phyloP scores from a whole-genome alignment of 1,140 invertebrate species.

The Neoseiulus cucumeris region DNA sequence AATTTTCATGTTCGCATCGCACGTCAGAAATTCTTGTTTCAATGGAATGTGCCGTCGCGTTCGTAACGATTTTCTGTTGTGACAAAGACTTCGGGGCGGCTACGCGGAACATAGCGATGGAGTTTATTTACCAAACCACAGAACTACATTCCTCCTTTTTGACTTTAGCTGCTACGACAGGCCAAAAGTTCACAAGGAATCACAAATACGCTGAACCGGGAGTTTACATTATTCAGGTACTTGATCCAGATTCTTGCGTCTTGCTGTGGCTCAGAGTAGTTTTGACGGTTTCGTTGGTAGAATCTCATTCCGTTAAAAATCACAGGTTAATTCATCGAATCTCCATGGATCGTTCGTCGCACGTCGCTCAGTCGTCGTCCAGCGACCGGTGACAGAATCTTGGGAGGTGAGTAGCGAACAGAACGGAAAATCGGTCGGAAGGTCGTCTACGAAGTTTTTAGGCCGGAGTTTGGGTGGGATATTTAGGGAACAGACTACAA shows the following conservation, averaged over 20 bases:
- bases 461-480: background rate
- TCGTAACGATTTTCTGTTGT: background rate
- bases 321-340: conserved; percentile 19
- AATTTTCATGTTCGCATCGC: background rate
- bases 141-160: background rate
- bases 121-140: too few relatives aligned
- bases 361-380: conserved; percentile 17
- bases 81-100: background rate
- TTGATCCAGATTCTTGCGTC: too few relatives aligned
- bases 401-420: conserved; percentile 16
- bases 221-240: conserved; percentile 18
- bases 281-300: too few relatives aligned
- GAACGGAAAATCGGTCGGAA: background rate
- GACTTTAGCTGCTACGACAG: background rate
- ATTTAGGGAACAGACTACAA: too few relatives aligned
- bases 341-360: conserved; percentile 19
- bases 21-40: background rate
- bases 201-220: conserved; percentile 20
- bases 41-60: background rate
- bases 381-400: conserved; percentile 19
- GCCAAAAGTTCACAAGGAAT: conserved; percentile 18
- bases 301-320: too few relatives aligned
- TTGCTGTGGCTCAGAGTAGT: too few relatives aligned
- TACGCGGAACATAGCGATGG: background rate
- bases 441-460: background rate